Base-by-base conservation (phyloP, 2,797 vertebrate species). In the Leptodactylus fallax region DNA sequence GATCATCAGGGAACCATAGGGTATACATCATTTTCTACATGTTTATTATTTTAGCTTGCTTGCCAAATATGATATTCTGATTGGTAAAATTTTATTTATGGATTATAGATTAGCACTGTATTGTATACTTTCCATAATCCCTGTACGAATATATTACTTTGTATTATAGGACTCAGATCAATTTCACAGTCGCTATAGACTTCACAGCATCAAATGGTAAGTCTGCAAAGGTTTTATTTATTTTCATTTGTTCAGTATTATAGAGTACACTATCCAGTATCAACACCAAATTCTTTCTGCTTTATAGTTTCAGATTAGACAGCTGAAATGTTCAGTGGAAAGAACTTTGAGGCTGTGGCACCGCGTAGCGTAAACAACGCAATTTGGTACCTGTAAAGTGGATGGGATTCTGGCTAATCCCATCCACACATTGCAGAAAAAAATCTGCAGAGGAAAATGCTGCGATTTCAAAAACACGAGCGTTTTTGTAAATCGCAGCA, bases 111-210 rank as follows among this genome's bases (percentile, higher is more conserved):
- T 49, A 49, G 3, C 1, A 47, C 23, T 27, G 23, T 27, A 5
- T 67, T 27, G 11, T 45, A 19, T 19, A 47, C 16, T 74, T 9
- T 74, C 19, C 36, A 49, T 49, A n/a, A n/a, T n/a, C 17, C 21
- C 45, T 49, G 19, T 49, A 11, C 51, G 19, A 77, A n/a, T 77
- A 49, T 74, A 17, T 74, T 49, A 23, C 21, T 77, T 77, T 77
- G n/a, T 53, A 53, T 94, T 94, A 47, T 94, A 99, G 98, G 92
- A 99, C 98, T 0, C 98, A 99, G 95, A 99, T 99, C 92, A 99
- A 99, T 96, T 99, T 99, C 94, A 99, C 98, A 10, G 98, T 99
- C 83, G 98, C 98, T 90, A 99, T 99, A 93, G 98, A 99, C 95
- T 99, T 99, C 94, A 99, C 98, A 89, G 98, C 98, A 87, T 99